phyloP scores from a whole-genome alignment of 2,888 invertebrate genomes.

The Ypsolopha sequella region DNA sequence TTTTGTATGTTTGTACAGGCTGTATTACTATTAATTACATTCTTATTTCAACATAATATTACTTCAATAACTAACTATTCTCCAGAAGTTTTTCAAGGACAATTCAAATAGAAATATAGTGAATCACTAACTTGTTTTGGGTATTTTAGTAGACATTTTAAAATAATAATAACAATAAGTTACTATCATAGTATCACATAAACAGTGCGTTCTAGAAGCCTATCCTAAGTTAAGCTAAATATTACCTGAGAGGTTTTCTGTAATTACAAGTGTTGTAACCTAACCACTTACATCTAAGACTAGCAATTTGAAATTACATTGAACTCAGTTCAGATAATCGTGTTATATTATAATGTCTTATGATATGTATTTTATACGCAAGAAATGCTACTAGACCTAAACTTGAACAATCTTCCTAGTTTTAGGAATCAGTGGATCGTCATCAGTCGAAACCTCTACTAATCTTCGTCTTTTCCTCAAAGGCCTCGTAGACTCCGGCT shows the following conservation, averaged over 20 bases:
- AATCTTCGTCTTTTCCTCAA: constrained; percentile 73
- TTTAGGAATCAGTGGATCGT: constrained; percentile 58
- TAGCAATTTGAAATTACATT: constrained; percentile 51
- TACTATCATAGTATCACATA: constrained; percentile 68
- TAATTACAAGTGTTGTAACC: constrained; percentile 6
- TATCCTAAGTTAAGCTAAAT: constrained; percentile 14
- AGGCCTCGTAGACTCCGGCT: constrained; percentile 69
- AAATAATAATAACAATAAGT: constrained; percentile 26
- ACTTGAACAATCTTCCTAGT: constrained; percentile 65
- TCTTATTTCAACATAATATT: not conserved
- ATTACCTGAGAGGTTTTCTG: not conserved
- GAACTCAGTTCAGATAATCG: constrained; percentile 48
- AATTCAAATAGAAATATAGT: not conserved
- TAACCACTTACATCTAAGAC: constrained; percentile 48
- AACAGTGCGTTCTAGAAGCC: constrained; percentile 46
- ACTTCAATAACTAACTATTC: not conserved
- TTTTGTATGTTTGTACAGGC: not conserved
- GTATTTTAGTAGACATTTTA: not conserved
- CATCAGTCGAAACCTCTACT: constrained; percentile 62
- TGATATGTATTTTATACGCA: constrained; percentile 46
- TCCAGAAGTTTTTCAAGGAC: not conserved
- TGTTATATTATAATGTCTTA: constrained; percentile 25
- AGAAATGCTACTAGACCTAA: constrained; percentile 20
- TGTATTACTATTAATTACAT: not conserved
- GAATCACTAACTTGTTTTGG: not conserved